Conservation (phyloP, 2,113 vertebrate species). For the Macquaria australasica region DNA sequence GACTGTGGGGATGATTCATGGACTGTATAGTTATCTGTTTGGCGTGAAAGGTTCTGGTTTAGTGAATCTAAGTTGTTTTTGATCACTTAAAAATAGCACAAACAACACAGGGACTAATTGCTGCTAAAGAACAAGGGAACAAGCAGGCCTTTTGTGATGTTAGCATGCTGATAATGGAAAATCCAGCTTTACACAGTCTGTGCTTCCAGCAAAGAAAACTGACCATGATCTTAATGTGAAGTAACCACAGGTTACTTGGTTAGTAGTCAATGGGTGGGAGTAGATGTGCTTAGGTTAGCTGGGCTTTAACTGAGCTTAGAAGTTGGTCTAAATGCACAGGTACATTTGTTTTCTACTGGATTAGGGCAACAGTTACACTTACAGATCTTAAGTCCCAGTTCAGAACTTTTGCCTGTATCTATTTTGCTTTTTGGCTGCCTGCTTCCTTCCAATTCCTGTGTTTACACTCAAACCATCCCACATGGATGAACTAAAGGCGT, state of each 20-base stretch:
- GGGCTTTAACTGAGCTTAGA: not conserved
- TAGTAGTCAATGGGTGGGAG: not conserved
- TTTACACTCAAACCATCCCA: slow-evolving; percentile 39
- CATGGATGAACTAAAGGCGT: not conserved
- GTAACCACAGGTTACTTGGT: not conserved
- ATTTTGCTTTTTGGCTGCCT: not conserved
- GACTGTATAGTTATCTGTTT: slow-evolving; percentile 28
- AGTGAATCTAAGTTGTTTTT: slow-evolving; percentile 8
- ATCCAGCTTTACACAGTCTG: not conserved
- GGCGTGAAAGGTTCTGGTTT: not conserved
- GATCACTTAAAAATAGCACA: slow-evolving; percentile 2
- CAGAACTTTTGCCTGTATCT: not conserved
- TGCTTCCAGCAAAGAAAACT: not conserved
- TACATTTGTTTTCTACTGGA: not conserved
- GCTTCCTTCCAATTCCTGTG: not conserved
- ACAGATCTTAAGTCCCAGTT: not conserved
- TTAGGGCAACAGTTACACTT: not conserved
- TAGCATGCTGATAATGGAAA: not conserved
- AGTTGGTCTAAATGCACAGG: not conserved
- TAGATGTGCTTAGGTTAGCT: not conserved
- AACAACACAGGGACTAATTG: not conserved
- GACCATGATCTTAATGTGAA: not conserved
- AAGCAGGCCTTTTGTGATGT: not conserved
- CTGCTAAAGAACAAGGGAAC: slow-evolving; percentile 30
- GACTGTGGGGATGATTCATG: not conserved